Evolutionary conservation across 2,797 vertebrate species (phyloP).

Genomic region (Sebastes vulpes): DNA sequence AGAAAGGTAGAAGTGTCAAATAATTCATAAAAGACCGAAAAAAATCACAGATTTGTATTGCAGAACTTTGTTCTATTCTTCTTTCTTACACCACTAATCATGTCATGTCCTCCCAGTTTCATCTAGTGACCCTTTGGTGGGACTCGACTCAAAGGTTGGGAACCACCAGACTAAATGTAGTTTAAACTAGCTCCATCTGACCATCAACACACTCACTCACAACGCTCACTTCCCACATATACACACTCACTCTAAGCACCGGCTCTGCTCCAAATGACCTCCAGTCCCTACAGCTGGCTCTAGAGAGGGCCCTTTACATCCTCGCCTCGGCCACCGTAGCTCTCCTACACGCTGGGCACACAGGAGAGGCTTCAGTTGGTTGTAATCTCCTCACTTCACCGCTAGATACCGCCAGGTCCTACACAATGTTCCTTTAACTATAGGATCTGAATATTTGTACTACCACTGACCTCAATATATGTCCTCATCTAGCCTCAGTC

Average conservation of each 20-base stretch:
- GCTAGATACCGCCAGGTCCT: no score
- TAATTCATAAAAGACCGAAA: neutral
- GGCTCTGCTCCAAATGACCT: neutral
- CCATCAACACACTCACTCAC: neutral
- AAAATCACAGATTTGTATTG: no score
- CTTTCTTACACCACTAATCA: neutral
- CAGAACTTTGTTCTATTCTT: no score
- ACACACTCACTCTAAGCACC: neutral
- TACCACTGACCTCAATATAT: neutral
- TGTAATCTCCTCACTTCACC: neutral
- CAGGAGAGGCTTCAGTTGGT: neutral
- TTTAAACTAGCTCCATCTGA: neutral
- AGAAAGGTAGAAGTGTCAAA: neutral
- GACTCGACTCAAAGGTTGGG: neutral
- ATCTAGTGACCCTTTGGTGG: neutral
- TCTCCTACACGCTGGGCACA: neutral
- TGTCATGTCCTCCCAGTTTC: neutral
- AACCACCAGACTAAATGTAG: neutral
- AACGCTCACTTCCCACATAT: neutral
- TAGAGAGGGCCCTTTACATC: neutral
- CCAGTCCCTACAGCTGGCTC: neutral
- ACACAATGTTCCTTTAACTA: no score
- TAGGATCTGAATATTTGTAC: neutral
- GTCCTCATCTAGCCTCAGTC: neutral
- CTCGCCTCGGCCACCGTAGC: neutral